A percentile compares a stretch with the other conserved stretches of the same genome.
Conservation (phyloP, 2,888 invertebrate species). For the Linyphia triangularis region DNA sequence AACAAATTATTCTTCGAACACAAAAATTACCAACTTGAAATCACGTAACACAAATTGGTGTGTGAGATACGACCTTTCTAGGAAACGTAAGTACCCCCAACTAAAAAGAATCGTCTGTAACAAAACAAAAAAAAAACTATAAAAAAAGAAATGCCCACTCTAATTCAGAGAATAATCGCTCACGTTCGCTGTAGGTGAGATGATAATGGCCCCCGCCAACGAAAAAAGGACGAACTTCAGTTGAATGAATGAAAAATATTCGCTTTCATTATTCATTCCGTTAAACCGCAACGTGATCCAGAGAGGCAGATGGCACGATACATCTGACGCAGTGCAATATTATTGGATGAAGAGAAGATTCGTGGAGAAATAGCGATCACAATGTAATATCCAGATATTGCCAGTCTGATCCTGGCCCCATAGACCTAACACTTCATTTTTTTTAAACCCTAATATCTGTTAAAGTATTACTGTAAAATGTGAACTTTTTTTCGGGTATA, state of each 20-base stretch:
- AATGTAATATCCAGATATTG: no score
- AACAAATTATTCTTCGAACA: not conserved
- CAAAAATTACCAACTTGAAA: not conserved
- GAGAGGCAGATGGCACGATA: conserved; percentile 9
- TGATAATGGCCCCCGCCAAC: not conserved
- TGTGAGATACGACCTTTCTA: not conserved
- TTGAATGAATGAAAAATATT: not conserved
- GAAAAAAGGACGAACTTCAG: not conserved
- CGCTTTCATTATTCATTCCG: conserved; percentile 20
- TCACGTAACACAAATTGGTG: not conserved
- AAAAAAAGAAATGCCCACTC: not conserved
- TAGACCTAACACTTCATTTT: no score
- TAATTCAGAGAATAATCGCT: not conserved
- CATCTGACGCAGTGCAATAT: not conserved
- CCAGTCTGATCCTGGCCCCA: no score
- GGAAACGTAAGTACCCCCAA: not conserved
- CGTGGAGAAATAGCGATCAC: no score
- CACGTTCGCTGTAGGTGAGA: conserved; percentile 7
- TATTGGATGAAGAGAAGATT: no score
- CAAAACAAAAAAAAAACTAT: not conserved
- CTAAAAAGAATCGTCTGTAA: not conserved
- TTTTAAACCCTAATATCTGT: no score
- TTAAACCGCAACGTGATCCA: not conserved
- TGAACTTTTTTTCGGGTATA: no score
- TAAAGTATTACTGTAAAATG: no score